Evolutionary conservation across 2,888 invertebrate species (phyloP), one percentile per base, ranked within the genome.

Genomic region (Parelbella ahira): DNA sequence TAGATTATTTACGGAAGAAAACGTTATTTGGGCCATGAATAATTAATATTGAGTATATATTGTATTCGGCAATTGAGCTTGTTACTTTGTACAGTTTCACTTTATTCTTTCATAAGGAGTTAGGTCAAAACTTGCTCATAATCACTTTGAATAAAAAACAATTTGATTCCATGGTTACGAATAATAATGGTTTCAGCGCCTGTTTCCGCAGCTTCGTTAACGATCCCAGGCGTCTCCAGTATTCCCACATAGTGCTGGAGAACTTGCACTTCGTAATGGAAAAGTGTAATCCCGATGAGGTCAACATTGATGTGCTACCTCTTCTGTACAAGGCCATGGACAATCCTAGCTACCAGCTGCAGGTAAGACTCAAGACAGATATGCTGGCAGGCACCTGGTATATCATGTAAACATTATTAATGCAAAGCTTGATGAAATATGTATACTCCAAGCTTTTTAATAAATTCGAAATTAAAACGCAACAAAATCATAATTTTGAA

Each of bases 231-330:
- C 93, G 93, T 44, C 92, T 94, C 47, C 23, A 93, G 95, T 76
- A 96, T 97, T 5, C 93, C 95, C 0, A 96, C 97, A 94, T 94
- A 32, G 89, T 98, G 44, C 82, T 98, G 62, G 97, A 97, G 80
- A 96, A 96, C 74, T 86, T 98, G 58, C 96, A 97, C 76, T 86
- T 95, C 49, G 93, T 98, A 50, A 88, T 98, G 70, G 93, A 93
- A 66, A 98, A 97, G 82, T 95, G 96, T 46, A 92, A 93, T 6
- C 86, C 91, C 28, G 93, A 94, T 27, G 95, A 96, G 52, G 90
- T 94, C 21, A 91, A 93, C 55, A 89, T 90, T 1, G 96, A 97
- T 65, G 91, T 98, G 33, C 84, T 98, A 57, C 96, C 97, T 2
- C 90, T 97, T 86, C 86, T 98, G 34, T 97, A 94, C 81, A 91